Conservation (phyloP, 2,888 invertebrate species). For the Cataglyphis rosenhaueri region DNA sequence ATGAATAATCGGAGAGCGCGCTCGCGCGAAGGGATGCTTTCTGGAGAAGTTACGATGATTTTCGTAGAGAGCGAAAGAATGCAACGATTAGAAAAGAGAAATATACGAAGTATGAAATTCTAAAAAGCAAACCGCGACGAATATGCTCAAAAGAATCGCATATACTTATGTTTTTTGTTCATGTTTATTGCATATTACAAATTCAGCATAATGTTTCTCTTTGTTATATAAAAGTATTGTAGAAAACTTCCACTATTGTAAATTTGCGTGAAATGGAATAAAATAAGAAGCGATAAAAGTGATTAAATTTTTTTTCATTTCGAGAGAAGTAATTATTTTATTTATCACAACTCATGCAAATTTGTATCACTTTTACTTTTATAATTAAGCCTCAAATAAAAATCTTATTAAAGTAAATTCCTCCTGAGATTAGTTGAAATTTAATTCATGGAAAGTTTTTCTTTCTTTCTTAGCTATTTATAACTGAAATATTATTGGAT, state of each 20-base stretch:
- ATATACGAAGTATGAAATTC: constrained; percentile 1
- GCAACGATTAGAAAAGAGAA: not conserved
- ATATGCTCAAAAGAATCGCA: not conserved
- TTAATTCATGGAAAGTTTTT: not conserved
- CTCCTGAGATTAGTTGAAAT: not conserved
- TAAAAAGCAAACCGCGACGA: not conserved
- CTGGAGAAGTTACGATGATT: not conserved
- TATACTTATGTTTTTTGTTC: not conserved
- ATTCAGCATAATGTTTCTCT: not conserved
- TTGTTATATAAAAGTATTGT: not conserved
- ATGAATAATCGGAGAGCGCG: constrained; percentile 38
- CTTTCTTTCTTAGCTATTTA: not conserved
- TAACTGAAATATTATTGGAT: not conserved
- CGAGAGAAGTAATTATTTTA: not conserved
- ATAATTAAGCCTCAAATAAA: not conserved
- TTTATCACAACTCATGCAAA: not conserved
- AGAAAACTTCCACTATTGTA: not conserved
- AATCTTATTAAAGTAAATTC: not conserved
- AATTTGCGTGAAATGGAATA: not conserved
- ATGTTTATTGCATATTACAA: not conserved
- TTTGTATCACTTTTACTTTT: not conserved
- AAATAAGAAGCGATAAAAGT: not conserved
- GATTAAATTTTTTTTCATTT: not conserved
- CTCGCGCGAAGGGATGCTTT: not conserved
- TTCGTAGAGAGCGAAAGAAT: not conserved